Evolutionary conservation across 2,888 invertebrate genomes (phyloP), one percentile per base, ranked within the genome.

Genomic region (Callosobruchus maculatus): DNA sequence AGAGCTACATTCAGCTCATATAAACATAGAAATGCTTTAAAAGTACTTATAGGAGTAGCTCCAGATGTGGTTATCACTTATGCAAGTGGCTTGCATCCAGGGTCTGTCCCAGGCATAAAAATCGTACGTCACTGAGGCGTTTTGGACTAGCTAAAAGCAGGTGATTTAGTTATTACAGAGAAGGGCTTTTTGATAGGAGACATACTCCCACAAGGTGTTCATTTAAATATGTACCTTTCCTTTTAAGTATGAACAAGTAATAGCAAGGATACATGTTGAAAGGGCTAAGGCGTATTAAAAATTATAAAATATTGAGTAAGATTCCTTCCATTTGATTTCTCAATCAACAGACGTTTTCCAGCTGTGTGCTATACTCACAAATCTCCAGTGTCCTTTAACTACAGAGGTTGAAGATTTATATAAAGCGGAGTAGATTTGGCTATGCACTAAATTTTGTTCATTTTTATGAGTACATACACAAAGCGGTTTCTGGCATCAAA

Each of bases 51-150:
- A 3, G 71, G 71, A 3, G 71, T 71, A 20, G 71, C 71, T 20
- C 71, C 49, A 21, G 49, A 71, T 71, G 71, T 49, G 26, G 71
- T 71, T 20, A 20, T 71, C n/a, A 71, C 71, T 21, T 71, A 22
- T 20, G 30, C 1, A 7, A 49, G 49, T 49, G 18, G 13, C 7
- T 1, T 18, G 9, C 9, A 49, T 18, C 49, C 3, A 13, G 49
- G 49, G 13, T 49, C 49, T 18, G 18, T 18, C 1, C 13, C 49
- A 49, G 49, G 13, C 13, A 49, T 7, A 49, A 49, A 49, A 49
- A 7, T 49, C 1, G 49, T 49, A 1, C 13, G 13, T 7, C 49
- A 49, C 18, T 49, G 1, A 13, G 30, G 9, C 9, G 9, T 49
- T 49, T 49, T 49, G 49, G 18, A 7, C 9, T 18, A 49, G 13